Evolutionary conservation across 1,140 invertebrate species (phyloP), one percentile per base, ranked within the genome.

Genomic region (Drosophila sp.): DNA sequence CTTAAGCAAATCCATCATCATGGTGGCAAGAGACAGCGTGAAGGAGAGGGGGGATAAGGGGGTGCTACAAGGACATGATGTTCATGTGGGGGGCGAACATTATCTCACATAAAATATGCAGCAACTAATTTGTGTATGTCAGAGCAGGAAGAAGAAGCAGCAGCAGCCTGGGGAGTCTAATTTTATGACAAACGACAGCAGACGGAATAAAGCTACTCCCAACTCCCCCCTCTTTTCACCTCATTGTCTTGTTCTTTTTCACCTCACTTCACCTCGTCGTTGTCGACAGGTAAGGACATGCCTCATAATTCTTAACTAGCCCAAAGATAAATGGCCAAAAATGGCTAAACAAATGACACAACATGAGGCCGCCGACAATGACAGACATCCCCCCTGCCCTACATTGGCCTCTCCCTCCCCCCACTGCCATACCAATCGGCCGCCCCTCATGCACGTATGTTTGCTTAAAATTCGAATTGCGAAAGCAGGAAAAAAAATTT

Each of bases 21-120:
- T 50, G 44, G 23, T 50, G 44, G 41, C 47, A 65, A 33, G 32
- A 40, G 38, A 8, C 58, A 40, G 35, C 56, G 25, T 6, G 60
- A 47, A 1, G 7, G 60, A 27, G 30, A 11, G 3, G 35, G 54
- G 35, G 55, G 40, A n/a, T n/a, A n/a, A 11, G 0, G 27, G 27
- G 29, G 47, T 40, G 23, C 38, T 29, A 56, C 54, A 78, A 66
- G 70, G 40, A 78, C 56, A 79, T 80, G 72, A 68, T 67, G 54
- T 80, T 68, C 72, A 66, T 54, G 27, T 23, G 54, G 62, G 54
- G 62, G 47, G 33, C 33, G 50, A n/a, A 58, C 72, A 72, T 79
- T 74, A 70, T 74, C 70, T 50, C 63, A 72, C 72, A 79, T 87
- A 76, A 71, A 87, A 86, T 76, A 86, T 86, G 75, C 71, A 87